Conservation (phyloP, 2,888 invertebrate species). For the Drosophila prolongata region DNA sequence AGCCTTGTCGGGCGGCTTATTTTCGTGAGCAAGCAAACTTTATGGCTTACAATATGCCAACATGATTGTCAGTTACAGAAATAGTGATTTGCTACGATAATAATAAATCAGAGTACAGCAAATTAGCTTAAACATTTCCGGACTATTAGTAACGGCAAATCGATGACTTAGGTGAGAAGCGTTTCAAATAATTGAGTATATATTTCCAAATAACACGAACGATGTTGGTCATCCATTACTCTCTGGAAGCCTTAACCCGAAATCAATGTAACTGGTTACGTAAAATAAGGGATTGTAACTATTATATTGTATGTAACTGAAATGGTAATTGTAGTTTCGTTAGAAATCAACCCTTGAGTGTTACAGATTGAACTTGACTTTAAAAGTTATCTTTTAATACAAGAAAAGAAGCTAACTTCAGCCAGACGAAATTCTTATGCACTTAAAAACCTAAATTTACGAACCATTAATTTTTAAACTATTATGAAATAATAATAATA, state of each 20-base stretch:
- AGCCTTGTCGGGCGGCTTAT: conserved; percentile 26
- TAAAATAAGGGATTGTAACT: background rate
- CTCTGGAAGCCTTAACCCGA: no score
- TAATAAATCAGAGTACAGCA: no score
- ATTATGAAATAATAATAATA: no score
- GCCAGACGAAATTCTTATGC: no score
- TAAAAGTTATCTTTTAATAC: no score
- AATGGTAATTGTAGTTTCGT: background rate
- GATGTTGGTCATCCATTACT: background rate
- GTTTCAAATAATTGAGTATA: background rate
- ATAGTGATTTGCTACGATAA: background rate
- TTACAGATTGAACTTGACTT: no score
- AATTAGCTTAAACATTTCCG: background rate
- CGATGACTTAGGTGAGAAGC: background rate
- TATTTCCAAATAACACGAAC: no score
- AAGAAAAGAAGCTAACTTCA: no score
- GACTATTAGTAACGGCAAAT: background rate
- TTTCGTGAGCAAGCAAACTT: conserved; percentile 7
- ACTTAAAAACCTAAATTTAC: no score
- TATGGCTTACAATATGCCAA: background rate
- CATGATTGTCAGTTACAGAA: background rate
- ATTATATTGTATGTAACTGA: background rate
- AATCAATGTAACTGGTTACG: conserved; percentile 7
- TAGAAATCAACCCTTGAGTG: conserved; percentile 6
- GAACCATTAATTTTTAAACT: no score